Conservation (phyloP, 2,888 invertebrate species). For the Linyphia triangularis region DNA sequence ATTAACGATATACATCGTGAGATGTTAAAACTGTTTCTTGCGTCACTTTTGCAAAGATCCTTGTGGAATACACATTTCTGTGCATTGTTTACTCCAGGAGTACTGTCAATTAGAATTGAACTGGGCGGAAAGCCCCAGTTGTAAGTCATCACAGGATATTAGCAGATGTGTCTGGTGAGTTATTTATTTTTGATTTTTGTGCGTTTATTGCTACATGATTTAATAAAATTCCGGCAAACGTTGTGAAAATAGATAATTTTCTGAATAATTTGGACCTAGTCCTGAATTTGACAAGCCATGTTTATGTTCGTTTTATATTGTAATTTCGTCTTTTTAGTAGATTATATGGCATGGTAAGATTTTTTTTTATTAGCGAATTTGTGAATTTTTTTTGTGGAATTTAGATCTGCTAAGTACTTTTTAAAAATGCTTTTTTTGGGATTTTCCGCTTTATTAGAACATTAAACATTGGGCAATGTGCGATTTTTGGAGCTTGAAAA, state of each 20-base stretch:
- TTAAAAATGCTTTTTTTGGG: too few relatives aligned
- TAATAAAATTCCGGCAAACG: too few relatives aligned
- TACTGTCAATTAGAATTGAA: slow-evolving; percentile 43
- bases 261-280: too few relatives aligned
- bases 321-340: too few relatives aligned
- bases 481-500: too few relatives aligned
- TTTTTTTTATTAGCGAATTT: too few relatives aligned
- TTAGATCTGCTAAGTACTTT: too few relatives aligned
- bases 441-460: too few relatives aligned
- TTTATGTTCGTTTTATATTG: not conserved
- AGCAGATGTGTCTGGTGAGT: slow-evolving; percentile 32
- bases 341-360: too few relatives aligned
- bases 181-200: not conserved
- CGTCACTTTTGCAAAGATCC: not conserved
- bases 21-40: not conserved
- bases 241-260: not conserved
- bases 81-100: slow-evolving; percentile 48
- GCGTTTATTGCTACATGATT: too few relatives aligned
- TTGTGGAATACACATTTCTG: slow-evolving; percentile 33
- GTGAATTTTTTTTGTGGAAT: too few relatives aligned
- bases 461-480: too few relatives aligned
- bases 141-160: not conserved
- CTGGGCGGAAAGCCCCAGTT: slow-evolving; percentile 32
- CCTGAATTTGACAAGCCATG: not conserved
- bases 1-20: not conserved